Base-by-base conservation (phyloP, 2,797 vertebrate genomes). In the Channa striata region DNA sequence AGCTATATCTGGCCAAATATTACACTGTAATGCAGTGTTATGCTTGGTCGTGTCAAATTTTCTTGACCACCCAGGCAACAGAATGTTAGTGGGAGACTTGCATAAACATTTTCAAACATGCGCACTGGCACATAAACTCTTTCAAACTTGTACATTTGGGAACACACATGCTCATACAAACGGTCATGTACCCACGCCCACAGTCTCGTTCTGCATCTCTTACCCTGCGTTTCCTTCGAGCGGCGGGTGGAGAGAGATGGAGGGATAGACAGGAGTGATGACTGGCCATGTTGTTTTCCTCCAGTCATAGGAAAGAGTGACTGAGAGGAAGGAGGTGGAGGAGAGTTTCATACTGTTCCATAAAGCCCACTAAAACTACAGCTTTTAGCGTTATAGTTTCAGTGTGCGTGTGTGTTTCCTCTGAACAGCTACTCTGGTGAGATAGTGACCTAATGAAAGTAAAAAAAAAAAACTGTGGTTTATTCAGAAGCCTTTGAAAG, bases 11-110 rank as follows among this genome's bases (percentile, higher is more conserved):
- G 78, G 74, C 82, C 43, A 64, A 74, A 68, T 63, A 56, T 78
- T 66, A 64, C 60, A 58, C 68, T 65, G 25, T 16, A 25, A 77
- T 76, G 57, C 39, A 72, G 66, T 72, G 42, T 82, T 84, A 83
- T 65, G 68, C 83, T 82, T 34, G 43, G 71, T 79, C 59, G 69
- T 82, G 87, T 92, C 83, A 79, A 42, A 74, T 87, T 77, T 73
- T 82, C 65, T 77, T 81, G 79, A 86, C 86, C 86, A 81, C 84
- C 60, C 78, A 78, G 74, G 82, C 80, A 58, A 85, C 90, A 91
- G 88, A 88, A 90, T 89, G 87, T 90, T 87, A 64, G 88, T 90
- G 88, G 89, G 86, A 88, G 87, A 91, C 69, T 80, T 78, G 63
- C 74, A 78, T 78, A 88, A 83, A 87, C 84, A 77, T 83, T 86